These are phyloP conservation scores for Gallinago nigripennis DNA, from an alignment of 2,797 vertebrate species.

Conservation along the genomic window DNA sequence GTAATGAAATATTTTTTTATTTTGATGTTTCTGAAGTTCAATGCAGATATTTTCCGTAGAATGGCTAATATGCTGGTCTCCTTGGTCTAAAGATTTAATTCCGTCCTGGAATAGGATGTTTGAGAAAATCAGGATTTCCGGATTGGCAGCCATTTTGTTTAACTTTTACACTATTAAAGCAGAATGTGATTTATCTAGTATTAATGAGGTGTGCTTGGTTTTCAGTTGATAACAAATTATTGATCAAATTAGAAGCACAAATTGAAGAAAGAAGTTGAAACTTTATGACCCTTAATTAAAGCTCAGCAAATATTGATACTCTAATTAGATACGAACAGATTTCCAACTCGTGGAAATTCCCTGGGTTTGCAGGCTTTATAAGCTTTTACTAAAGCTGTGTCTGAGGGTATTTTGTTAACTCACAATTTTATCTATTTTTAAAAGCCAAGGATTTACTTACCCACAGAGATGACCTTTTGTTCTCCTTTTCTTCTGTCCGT, in stretches of 20 bases:
- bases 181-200: neutral
- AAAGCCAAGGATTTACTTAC: neutral
- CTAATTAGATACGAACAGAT: neutral
- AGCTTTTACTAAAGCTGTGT: neutral
- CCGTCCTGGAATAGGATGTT: neutral
- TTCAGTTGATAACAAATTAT: slow-evolving; percentile 13
- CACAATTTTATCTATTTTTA: neutral
- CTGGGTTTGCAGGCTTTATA: neutral
- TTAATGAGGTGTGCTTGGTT: slow-evolving; percentile 4
- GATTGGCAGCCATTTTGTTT: neutral
- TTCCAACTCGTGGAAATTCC: neutral
- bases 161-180: neutral
- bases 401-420: neutral
- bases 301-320: slow-evolving; percentile 21
- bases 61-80: neutral
- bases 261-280: slow-evolving; percentile 30
- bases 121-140: neutral
- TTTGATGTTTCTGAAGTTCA: neutral
- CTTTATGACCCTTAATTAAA: slow-evolving; percentile 31
- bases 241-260: neutral
- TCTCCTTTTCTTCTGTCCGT: neutral
- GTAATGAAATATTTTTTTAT: neutral
- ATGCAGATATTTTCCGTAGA: neutral
- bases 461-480: neutral
- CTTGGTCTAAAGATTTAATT: neutral